Evolutionary conservation across 2,797 vertebrate species (phyloP).

Genomic region (Manis pentadactyla): DNA sequence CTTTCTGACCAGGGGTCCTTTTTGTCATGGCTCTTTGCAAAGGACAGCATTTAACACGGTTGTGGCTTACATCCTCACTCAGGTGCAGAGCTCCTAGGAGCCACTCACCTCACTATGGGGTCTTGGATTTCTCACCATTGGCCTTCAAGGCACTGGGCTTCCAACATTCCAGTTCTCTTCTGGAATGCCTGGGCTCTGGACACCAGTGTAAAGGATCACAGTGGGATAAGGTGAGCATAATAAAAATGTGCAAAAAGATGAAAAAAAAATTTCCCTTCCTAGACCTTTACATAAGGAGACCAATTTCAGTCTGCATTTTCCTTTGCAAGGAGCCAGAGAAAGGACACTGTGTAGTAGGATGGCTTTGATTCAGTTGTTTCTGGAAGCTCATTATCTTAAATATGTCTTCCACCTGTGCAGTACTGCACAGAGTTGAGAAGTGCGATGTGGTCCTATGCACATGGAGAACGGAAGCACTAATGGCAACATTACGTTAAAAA

Average conservation of each 20-base stretch:
- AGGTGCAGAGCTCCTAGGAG: not conserved
- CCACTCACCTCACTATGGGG: constrained; percentile 53
- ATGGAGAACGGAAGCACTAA: constrained; percentile 77
- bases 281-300: constrained; percentile 58
- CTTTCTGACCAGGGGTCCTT: constrained; percentile 58
- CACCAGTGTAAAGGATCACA: constrained; percentile 72
- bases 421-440: constrained; percentile 69
- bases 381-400: constrained; percentile 75
- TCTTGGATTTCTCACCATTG: constrained; percentile 35
- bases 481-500: constrained; percentile 64
- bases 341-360: constrained; percentile 68
- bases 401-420: constrained; percentile 76
- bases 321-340: constrained; percentile 75
- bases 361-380: constrained; percentile 73
- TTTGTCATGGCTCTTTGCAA: constrained; percentile 56
- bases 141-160: constrained; percentile 55
- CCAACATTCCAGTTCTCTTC: constrained; percentile 68
- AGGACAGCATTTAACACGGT: not conserved
- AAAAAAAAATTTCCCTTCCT: constrained; percentile 62
- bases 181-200: constrained; percentile 71
- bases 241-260: constrained; percentile 63
- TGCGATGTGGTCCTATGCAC: constrained; percentile 70
- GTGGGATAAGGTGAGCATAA: constrained; percentile 71
- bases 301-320: constrained; percentile 67
- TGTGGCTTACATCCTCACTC: not conserved